Base-by-base conservation (phyloP, 2,888 invertebrate species). In the Sarcophaga carnaria region DNA sequence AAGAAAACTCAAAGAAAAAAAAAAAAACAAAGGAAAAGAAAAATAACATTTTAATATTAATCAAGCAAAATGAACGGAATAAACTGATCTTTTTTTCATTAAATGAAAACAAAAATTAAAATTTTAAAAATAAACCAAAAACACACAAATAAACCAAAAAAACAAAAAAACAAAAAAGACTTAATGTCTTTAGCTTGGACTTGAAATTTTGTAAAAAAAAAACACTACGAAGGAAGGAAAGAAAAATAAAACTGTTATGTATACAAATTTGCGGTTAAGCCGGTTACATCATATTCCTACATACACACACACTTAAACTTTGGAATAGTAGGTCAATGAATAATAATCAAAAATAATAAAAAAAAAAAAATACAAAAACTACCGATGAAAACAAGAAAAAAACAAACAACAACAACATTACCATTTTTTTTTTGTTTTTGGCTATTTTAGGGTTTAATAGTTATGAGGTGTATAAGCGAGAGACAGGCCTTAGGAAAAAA, bases 241-340 rank as follows among this genome's bases (percentile, higher is more conserved):
- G 71, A 70, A 79, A 78, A 72, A 63, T n/a, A 66, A 75, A 81
- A 87, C 85, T 85, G 85, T 87, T 88, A 83, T 88, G 84, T 88
- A 81, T 76, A 80, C 66, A 82, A 77, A 67, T 82, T 80, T 87
- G 85, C 83, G 88, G 83, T 87, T 86, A 88, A 88, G 86, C 88
- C 88, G 86, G 89, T 89, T 89, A 89, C 89, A 89, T 89, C 89
- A 89, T 87, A 88, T 54, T 54, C 54, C 54, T 54, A 12, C 81
- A 70, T 4, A 4, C 81, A 70, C 71, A 81, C 74, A 81, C 80
- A 80, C 54, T 14, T 54, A 14, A 54, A 54, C 54, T 88, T 88
- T 87, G 88, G 88, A 54, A 89, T 89, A 88, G 89, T 89, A 89
- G 89, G 89, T 89, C 89, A 89, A 86, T 88, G 89, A 89, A 88